phyloP scores from a whole-genome alignment of 1,140 invertebrate species.

The Anadara kagoshimensis region DNA sequence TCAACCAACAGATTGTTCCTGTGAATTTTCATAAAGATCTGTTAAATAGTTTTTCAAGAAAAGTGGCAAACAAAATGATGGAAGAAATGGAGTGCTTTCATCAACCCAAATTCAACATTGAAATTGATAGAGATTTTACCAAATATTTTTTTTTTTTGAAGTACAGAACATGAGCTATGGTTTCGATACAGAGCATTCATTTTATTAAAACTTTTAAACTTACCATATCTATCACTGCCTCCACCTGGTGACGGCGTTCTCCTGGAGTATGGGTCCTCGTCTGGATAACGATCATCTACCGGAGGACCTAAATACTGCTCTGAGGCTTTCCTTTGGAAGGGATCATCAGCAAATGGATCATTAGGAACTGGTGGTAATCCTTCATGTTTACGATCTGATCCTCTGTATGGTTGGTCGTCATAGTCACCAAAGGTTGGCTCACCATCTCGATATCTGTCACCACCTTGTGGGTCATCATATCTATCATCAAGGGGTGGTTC shows the following conservation, averaged over 20 bases:
- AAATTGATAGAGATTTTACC: no score
- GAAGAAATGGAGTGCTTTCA: no score
- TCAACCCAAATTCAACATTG: no score
- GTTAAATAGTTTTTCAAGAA: no score
- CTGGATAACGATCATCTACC: slow-evolving; percentile 7
- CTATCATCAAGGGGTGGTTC: slow-evolving; percentile 25
- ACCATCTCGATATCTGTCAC: slow-evolving; percentile 26
- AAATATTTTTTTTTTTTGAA: no score
- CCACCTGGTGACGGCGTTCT: not conserved
- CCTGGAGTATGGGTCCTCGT: slow-evolving; percentile 12
- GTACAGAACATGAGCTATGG: no score
- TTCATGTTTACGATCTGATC: slow-evolving; percentile 47
- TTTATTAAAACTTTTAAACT: slow-evolving; percentile 12
- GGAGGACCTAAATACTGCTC: not conserved
- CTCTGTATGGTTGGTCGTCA: slow-evolving; percentile 35
- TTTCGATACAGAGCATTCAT: no score
- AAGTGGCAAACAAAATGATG: no score
- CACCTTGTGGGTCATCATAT: slow-evolving; percentile 25
- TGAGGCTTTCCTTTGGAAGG: slow-evolving; percentile 52
- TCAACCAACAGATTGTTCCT: no score
- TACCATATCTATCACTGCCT: slow-evolving; percentile 79
- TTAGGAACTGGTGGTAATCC: slow-evolving; percentile 61
- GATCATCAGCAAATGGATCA: slow-evolving; percentile 69
- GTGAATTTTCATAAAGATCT: no score
- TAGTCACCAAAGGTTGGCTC: slow-evolving; percentile 41